Evolutionary conservation across 2,113 vertebrate species (phyloP).

Genomic region (Beaufortia kweichowensis): DNA sequence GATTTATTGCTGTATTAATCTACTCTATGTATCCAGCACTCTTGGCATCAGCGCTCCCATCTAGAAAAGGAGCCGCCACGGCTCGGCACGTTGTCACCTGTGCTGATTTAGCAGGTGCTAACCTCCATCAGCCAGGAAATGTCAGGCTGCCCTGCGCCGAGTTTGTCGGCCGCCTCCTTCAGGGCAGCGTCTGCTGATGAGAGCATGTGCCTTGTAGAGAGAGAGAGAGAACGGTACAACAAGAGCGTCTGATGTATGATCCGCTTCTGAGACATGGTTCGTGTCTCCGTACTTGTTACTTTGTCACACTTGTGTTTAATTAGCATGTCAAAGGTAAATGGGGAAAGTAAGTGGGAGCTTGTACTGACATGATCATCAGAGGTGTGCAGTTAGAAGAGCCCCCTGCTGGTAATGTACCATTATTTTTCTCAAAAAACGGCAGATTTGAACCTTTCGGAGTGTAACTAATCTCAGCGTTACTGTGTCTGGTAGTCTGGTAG

Average conservation of each 20-base stretch:
- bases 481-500: neutral
- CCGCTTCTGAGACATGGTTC: neutral
- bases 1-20: slow-evolving; percentile 41
- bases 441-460: neutral
- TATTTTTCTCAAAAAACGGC: neutral
- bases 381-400: neutral
- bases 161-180: neutral
- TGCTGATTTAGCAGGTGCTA: slow-evolving; percentile 36
- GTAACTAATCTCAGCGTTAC: neutral
- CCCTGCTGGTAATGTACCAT: neutral
- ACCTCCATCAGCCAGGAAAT: slow-evolving; percentile 38
- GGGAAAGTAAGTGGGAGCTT: neutral
- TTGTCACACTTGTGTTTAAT: slow-evolving; percentile 35
- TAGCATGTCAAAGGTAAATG: slow-evolving; percentile 23
- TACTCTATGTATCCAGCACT: slow-evolving; percentile 23
- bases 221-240: too few relatives aligned
- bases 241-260: neutral
- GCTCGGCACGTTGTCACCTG: slow-evolving; percentile 26
- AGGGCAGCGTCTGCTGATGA: slow-evolving; percentile 29
- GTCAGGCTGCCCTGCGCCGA: slow-evolving; percentile 3
- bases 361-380: neutral
- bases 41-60: slow-evolving; percentile 27
- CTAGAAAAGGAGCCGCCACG: neutral
- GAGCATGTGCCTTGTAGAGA: slow-evolving; percentile 1
- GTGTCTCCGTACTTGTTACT: slow-evolving; percentile 7